Evolutionary conservation across 2,888 invertebrate genomes (phyloP), one percentile per base, ranked within the genome.

Genomic region (Anodontia alba): DNA sequence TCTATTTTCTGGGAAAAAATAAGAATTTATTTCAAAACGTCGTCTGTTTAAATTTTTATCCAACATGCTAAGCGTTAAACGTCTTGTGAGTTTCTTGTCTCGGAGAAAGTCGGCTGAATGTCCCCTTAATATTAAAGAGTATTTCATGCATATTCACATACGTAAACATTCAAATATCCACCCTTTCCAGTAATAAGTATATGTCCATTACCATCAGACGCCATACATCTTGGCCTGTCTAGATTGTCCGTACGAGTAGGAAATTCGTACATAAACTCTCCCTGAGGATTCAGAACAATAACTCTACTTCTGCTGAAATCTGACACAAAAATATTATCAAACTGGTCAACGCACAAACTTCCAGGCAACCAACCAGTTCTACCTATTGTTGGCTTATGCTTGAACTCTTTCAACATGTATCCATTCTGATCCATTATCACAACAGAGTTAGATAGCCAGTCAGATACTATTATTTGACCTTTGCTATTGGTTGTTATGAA

Each of bases 291-390:
- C 8, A 88, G 57, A 10, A 87, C 84, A 2, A 86, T 81, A 8
- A 88, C 78, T 38, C 84, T 76, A 26, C 86, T 81, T 26, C 83
- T 77, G 54, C 85, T 82, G 49, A 80, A 86, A 38, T 88, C 88
- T 10, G 84, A 81, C 12, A 88, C 81, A 51, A 83, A 87, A 2
- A 88, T 81, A 70, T 88, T 88, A 67, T 88, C 88, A 73, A 85
- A 85, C 33, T 86, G 86, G 51, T 88, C 88, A 49, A 87, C 86
- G 68, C 87, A 87, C 12, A 86, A 42, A 33, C 83, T 78, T 1
- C 88, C 88, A 2, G 88, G 88, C 31, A 84, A 51, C 87, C 87
- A 88, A 12, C 81, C 86, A 12, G 81, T 42, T 70, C 76, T 78
- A 23, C 78, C 76, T n/a, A 80, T 54, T n/a, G 73, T 72, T 0